phyloP scores from a whole-genome alignment of 2,888 invertebrate genomes.

The Lepidocyrtoides sp. region DNA sequence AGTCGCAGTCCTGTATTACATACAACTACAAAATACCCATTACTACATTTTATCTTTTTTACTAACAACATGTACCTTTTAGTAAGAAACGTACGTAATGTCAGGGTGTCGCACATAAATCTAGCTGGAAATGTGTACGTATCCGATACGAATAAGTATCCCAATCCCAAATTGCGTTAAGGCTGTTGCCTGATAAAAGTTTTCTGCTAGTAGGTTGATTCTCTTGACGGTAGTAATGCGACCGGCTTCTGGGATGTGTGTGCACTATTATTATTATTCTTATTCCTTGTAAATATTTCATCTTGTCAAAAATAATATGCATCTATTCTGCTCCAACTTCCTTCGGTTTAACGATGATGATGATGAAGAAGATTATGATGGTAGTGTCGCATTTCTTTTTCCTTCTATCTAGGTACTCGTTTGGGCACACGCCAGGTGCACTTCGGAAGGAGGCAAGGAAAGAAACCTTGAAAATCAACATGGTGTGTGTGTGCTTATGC shows the following conservation, averaged over 20 bases:
- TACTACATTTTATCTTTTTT: neutral
- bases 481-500: neutral
- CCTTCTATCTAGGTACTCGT: too few species aligned
- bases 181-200: constrained; percentile 18
- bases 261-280: neutral
- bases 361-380: constrained; percentile 24
- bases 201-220: constrained; percentile 24
- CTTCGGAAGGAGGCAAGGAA: constrained; percentile 46
- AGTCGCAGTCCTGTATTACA: neutral
- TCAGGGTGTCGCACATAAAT: constrained; percentile 34
- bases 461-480: constrained; percentile 53
- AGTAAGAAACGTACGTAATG: neutral
- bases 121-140: too few species aligned
- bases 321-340: constrained; percentile 31
- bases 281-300: neutral
- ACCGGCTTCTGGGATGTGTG: neutral
- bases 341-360: constrained; percentile 21
- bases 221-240: constrained; percentile 28
- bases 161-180: too few species aligned
- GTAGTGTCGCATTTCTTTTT: constrained; percentile 55
- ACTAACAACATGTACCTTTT: neutral
- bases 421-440: constrained; percentile 75
- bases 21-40: neutral
- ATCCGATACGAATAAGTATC: too few species aligned
- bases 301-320: neutral